Conservation (phyloP, 2,797 vertebrate species). For the Sebastes flavidus region DNA sequence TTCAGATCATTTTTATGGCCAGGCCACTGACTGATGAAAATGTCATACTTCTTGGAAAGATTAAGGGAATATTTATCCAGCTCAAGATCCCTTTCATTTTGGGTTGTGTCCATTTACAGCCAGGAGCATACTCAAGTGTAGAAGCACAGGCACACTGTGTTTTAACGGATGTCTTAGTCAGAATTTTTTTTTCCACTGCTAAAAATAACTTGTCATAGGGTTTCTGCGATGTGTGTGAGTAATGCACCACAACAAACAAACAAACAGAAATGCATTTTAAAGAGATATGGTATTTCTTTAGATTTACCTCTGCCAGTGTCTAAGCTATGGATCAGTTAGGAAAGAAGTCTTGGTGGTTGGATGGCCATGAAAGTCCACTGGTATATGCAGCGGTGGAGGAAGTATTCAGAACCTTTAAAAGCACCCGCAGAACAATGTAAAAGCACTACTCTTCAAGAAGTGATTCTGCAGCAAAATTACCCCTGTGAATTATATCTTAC, state of each 20-base stretch:
- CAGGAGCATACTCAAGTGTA: background rate
- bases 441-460: background rate
- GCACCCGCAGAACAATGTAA: background rate
- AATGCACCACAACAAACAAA: background rate
- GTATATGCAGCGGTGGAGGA: background rate
- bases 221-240: background rate
- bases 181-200: background rate
- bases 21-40: background rate
- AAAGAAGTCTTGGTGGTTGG: background rate
- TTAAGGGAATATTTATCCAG: background rate
- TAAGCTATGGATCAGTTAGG: background rate
- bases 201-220: conserved; percentile 10
- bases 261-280: background rate
- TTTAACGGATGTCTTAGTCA: background rate
- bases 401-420: background rate
- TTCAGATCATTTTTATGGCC: background rate
- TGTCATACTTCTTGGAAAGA: background rate
- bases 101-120: background rate
- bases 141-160: background rate
- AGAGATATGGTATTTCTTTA: background rate
- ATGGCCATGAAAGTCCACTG: background rate
- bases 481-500: background rate
- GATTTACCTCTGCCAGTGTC: background rate
- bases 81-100: background rate
- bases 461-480: background rate